Conservation (phyloP, 2,113 vertebrate species). For the Apodemus speciosus region DNA sequence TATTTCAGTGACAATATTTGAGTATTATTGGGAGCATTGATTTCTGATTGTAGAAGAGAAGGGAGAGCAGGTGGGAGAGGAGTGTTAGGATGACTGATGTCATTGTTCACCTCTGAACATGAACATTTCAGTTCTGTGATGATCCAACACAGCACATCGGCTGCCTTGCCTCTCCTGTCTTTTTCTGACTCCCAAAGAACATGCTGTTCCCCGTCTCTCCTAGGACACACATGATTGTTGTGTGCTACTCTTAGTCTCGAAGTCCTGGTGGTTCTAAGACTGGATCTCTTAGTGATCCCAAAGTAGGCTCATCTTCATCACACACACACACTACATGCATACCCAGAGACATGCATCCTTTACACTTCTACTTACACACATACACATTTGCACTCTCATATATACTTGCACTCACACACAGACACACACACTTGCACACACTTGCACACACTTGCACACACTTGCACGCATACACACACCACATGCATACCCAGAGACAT, state of each 20-base stretch:
- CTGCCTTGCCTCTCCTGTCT: neutral
- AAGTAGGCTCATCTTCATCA: neutral
- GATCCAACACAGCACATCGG: neutral
- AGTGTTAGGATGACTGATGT: neutral
- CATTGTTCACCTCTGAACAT: neutral
- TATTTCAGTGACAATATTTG: slow-evolving; percentile 16
- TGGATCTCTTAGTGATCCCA: neutral
- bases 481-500: neutral
- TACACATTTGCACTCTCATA: too few relatives aligned
- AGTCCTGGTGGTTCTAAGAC: neutral
- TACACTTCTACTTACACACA: too few relatives aligned
- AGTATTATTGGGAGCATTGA: neutral
- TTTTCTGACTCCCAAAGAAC: neutral
- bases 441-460: too few relatives aligned
- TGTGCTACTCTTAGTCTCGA: neutral
- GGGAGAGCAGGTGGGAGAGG: neutral
- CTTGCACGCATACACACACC: neutral
- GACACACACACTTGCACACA: neutral
- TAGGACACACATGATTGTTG: neutral
- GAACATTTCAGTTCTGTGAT: neutral
- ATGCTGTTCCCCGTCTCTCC: neutral
- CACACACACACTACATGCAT: neutral
- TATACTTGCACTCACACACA: neutral
- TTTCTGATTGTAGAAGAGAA: neutral
- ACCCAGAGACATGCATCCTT: neutral